A percentile compares a stretch with the other conserved stretches of the same genome.
Conservation (phyloP, 2,113 vertebrate genomes). For the Paracyprichromis sp. region DNA sequence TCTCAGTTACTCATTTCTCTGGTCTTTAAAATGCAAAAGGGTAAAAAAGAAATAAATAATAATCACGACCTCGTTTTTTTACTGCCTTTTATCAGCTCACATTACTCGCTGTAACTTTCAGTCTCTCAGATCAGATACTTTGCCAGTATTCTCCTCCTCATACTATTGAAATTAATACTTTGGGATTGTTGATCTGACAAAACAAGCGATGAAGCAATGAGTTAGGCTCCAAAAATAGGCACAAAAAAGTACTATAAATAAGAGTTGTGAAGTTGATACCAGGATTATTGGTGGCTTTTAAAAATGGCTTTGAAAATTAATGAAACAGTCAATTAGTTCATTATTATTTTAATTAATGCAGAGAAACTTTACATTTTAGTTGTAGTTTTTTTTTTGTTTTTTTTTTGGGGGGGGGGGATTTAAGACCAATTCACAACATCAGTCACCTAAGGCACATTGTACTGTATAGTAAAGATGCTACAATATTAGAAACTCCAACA, state of each 20-base stretch:
- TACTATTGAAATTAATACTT: not conserved
- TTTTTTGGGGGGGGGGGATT: no score
- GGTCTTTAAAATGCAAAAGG: not conserved
- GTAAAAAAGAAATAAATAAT: not conserved
- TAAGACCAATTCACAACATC: not conserved
- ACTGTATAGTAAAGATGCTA: not conserved
- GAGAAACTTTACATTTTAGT: not conserved
- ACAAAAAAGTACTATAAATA: not conserved
- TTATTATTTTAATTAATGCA: not conserved
- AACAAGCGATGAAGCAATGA: not conserved
- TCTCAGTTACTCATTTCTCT: not conserved
- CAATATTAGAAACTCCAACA: not conserved
- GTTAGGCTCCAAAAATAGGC: not conserved
- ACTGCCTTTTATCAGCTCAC: not conserved
- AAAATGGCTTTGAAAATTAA: not conserved
- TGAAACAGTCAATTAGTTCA: not conserved
- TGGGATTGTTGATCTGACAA: not conserved
- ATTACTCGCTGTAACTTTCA: not conserved
- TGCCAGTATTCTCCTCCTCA: not conserved
- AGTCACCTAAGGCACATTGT: not conserved
- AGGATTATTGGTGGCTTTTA: not conserved
- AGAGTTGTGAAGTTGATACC: not conserved
- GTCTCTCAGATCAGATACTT: not conserved
- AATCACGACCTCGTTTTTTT: not conserved
- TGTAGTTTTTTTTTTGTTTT: not conserved